A percentile compares a stretch with the other conserved stretches of the same genome.
Evolutionary conservation across 2,888 invertebrate species (phyloP).

Genomic region (Nesidiocoris tenuis): DNA sequence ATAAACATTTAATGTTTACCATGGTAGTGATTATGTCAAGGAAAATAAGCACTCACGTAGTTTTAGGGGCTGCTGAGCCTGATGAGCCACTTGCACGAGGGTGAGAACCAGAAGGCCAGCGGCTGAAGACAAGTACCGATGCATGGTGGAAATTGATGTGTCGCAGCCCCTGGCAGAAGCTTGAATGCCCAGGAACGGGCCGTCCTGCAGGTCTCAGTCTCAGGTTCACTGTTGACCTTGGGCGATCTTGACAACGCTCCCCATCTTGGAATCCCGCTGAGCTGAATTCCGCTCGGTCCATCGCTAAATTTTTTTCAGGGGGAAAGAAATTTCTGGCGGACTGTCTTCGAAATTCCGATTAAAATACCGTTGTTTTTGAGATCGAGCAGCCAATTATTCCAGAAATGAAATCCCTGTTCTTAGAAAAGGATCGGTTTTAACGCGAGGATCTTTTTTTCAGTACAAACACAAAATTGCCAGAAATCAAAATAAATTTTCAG

Average conservation of each 20-base stretch:
- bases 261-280: too few species aligned
- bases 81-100: not conserved
- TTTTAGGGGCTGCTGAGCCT: not conserved
- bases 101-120: not conserved
- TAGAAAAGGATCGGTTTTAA: too few species aligned
- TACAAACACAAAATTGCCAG: too few species aligned
- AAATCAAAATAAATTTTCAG: too few species aligned
- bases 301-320: too few species aligned
- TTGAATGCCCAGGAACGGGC: not conserved
- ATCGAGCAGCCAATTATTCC: too few species aligned
- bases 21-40: not conserved
- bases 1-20: not conserved
- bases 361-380: too few species aligned
- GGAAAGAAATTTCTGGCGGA: too few species aligned
- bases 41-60: not conserved
- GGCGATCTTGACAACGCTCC: not conserved
- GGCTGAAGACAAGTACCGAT: not conserved
- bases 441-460: too few species aligned
- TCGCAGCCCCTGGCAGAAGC: not conserved
- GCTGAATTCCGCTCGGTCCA: not conserved
- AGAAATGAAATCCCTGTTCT: too few species aligned
- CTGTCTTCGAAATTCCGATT: too few species aligned
- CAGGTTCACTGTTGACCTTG: not conserved
- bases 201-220: too few species aligned
- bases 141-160: not conserved